Evolutionary conservation across 2,888 invertebrate species (phyloP).

Genomic region (Cancer borealis): DNA sequence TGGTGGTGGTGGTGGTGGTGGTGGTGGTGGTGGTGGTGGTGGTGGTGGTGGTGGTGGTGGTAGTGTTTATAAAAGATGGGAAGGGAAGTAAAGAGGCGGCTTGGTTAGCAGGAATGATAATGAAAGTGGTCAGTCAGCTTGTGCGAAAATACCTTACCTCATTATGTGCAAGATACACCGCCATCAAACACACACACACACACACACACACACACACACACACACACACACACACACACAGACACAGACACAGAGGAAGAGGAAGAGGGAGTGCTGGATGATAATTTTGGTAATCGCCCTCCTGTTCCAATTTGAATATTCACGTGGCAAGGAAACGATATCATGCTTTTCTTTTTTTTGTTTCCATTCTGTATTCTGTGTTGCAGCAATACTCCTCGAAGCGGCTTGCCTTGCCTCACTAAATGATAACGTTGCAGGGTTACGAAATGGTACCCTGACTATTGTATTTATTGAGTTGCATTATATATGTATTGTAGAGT

Average conservation of each 20-base stretch:
- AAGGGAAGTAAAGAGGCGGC: not conserved
- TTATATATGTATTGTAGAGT: too few relatives aligned
- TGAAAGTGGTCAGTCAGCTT: not conserved
- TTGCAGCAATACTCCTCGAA: too few relatives aligned
- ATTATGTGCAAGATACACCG: not conserved
- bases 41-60: not conserved
- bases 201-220: slow-evolving; percentile 20
- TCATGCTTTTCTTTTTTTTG: too few relatives aligned
- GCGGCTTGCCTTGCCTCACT: too few relatives aligned
- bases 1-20: not conserved
- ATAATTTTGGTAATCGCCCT: too few relatives aligned
- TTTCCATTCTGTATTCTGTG: too few relatives aligned
- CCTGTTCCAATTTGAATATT: too few relatives aligned
- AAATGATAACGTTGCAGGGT: too few relatives aligned
- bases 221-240: slow-evolving; percentile 54
- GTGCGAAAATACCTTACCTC: not conserved
- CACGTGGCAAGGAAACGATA: too few relatives aligned
- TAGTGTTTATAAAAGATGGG: not conserved
- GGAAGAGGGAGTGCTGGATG: too few relatives aligned
- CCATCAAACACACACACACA: slow-evolving; percentile 16
- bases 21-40: not conserved
- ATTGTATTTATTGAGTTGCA: too few relatives aligned
- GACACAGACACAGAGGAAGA: slow-evolving; percentile 44
- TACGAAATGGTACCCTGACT: too few relatives aligned
- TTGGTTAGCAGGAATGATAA: slow-evolving; percentile 3